A percentile compares a stretch with the other conserved stretches of the same genome.
Evolutionary conservation across 2,888 invertebrate species (phyloP).

Genomic region (Oxystoma pomonae): DNA sequence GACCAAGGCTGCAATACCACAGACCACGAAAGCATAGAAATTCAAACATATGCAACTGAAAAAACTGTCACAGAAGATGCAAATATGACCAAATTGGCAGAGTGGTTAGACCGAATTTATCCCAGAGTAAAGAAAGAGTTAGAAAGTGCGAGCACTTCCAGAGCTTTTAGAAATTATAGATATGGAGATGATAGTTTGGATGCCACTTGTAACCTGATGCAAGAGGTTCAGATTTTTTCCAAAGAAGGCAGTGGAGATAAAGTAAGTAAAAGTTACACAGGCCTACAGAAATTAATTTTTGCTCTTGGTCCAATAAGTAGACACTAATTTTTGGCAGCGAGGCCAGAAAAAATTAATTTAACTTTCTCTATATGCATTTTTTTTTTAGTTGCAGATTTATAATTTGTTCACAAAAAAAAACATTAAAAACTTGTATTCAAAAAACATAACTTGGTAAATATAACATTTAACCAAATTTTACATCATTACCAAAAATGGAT

Average conservation of each 20-base stretch:
- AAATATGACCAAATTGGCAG: slow-evolving; percentile 48
- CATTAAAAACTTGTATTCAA: too few species aligned
- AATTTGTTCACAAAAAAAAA: too few species aligned
- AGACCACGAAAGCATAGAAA: slow-evolving; percentile 36
- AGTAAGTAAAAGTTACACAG: slow-evolving; percentile 3
- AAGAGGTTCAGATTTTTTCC: slow-evolving; percentile 32
- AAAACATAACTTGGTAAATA: too few species aligned
- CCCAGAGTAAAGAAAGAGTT: slow-evolving; percentile 49
- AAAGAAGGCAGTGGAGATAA: slow-evolving; percentile 17
- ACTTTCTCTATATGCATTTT: too few species aligned
- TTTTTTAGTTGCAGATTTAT: too few species aligned
- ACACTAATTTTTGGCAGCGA: too few species aligned
- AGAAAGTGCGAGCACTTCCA: slow-evolving; percentile 40
- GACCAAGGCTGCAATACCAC: slow-evolving; percentile 39
- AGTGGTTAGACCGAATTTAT: slow-evolving; percentile 49
- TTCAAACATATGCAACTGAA: slow-evolving; percentile 44
- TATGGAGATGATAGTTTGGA: slow-evolving; percentile 28
- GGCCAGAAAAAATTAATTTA: too few species aligned
- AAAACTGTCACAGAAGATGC: slow-evolving; percentile 28
- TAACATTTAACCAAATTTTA: too few species aligned
- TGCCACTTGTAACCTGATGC: slow-evolving; percentile 36
- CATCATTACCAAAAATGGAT: too few species aligned
- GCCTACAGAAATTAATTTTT: too few species aligned
- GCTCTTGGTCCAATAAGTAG: too few species aligned
- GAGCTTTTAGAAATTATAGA: slow-evolving; percentile 39